Evolutionary conservation across 2,113 vertebrate genomes (phyloP).

Genomic region (Phasianus colchicus): DNA sequence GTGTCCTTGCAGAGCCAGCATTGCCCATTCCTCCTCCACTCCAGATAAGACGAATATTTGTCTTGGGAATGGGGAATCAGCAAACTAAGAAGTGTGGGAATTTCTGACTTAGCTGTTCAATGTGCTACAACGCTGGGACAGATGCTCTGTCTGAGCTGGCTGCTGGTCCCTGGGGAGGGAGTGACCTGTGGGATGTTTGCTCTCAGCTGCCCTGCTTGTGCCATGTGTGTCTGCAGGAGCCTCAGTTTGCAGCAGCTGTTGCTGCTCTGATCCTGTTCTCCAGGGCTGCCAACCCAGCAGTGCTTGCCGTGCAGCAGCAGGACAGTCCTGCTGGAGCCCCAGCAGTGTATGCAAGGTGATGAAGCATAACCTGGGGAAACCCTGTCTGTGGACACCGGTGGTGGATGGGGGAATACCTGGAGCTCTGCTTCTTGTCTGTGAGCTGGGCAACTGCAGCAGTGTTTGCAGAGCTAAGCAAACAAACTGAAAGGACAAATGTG

Average conservation of each 20-base stretch:
- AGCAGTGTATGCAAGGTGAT: fast-evolving
- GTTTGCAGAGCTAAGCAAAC: neutral
- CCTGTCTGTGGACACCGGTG: neutral
- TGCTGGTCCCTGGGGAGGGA: neutral
- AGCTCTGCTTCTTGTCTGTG: neutral
- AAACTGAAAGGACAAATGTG: neutral
- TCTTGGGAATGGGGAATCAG: neutral
- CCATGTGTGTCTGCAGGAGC: fast-evolving
- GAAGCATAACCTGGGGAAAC: neutral
- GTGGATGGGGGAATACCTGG: neutral
- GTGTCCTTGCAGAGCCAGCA: neutral
- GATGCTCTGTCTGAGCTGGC: fast-evolving
- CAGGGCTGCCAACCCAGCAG: fast-evolving
- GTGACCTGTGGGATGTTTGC: fast-evolving
- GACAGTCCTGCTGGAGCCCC: fast-evolving
- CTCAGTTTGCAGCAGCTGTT: fast-evolving
- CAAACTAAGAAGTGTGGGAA: neutral
- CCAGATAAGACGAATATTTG: neutral
- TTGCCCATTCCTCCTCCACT: too few species aligned
- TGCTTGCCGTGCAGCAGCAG: neutral
- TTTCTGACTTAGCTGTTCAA: neutral
- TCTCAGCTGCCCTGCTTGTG: fast-evolving
- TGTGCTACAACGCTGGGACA: neutral
- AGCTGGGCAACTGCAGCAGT: too few species aligned
- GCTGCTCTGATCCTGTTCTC: neutral